Evolutionary conservation across 2,113 vertebrate species (phyloP), one percentile per base, ranked within the genome.

Genomic region (Nyctereutes procyonoides): DNA sequence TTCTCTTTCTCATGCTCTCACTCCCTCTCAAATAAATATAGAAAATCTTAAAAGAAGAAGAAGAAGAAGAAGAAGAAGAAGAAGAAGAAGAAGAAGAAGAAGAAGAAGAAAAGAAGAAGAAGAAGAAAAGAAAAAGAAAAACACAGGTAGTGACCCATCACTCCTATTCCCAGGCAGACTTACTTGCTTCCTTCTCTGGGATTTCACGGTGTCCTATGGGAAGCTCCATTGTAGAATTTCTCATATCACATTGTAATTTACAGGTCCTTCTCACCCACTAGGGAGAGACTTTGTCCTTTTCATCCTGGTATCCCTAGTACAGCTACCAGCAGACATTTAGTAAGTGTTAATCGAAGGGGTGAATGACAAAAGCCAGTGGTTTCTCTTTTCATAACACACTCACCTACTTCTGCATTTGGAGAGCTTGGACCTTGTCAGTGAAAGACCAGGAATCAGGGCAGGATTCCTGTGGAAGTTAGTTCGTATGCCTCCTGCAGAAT

Each of bases 201-300:
- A 71, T 38, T 35, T 85, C 43, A 80, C 30, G 3, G 12, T 71
- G 28, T 16, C 65, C 32, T 38, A 5, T 30, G 74, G 43, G 53
- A 93, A 93, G 35, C 19, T 63, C 8, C 12, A 24, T 79, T 73
- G 38, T 22, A 38, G 35, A 35, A 24, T 20, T 69, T 73, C 58
- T 71, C 63, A 13, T 1, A 5, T 24, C 84, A 73, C 80, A 28
- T 30, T 74, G 80, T 80, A 88, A 76, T 85, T 94, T 88, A 63
- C 14, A 28, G 53, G 35, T 86, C 38, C 65, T 88, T 82, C 63
- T 87, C 55, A 92, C 80, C 58, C 48, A 43, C 84, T 53, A 69
- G 93, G 79, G 83, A 97, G 85, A 93, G 69, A 90, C 56, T 93
- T 82, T 84, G 85, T 90, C 76, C 20, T 67, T 95, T 96, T 93